Evolutionary conservation across 2,797 vertebrate genomes (phyloP), one percentile per base, ranked within the genome.

Genomic region (Amniataba percoides): DNA sequence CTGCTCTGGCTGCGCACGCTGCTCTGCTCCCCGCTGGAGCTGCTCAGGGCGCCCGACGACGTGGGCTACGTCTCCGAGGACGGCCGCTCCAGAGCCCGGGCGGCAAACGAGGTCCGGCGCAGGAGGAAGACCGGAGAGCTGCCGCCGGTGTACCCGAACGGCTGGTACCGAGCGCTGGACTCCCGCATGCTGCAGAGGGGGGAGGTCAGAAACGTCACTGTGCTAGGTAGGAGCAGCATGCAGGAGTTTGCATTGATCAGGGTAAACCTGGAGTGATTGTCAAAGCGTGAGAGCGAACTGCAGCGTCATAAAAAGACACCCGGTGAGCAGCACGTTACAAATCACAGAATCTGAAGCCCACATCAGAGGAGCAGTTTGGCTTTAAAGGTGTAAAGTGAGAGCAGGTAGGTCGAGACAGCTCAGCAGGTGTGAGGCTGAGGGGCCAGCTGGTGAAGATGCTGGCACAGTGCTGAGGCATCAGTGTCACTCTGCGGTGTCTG

Each of bases 61-160:
- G 96, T 96, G 71, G 97, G 97, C 0, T 97, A 96, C 89, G 65
- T 95, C 21, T 82, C 87, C 0, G 90, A 86, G 46, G 80, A 92
- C 21, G 95, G 95, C 7, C 87, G 92, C 68, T 94, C 90, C 74
- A 94, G 80, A 46, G 88, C 94, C 1, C 91, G 88, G 67, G 92
- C 92, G 0, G 94, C 96, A 1, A 95, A 94, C 82, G 89, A 95
- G 19, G 93, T 94, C n/a, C 93, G 95, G 16, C 88, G 94, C 56
- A 71, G 95, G 80, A 94, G 95, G 63, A 95, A 94, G 48, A 84
- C 85, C 4, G 96, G 96, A 0, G 94, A 94, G 0, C 84, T 95
- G 58, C 96, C 96, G 1, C 96, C 97, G 0, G 88, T 96, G 3
- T 97, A 94, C 63, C 97, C 97, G 4, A 96, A 96, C 80, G 96